These are phyloP conservation scores for Conopomorpha cramerella DNA, from an alignment of 1,140 invertebrate genomes.

Conservation along the genomic window DNA sequence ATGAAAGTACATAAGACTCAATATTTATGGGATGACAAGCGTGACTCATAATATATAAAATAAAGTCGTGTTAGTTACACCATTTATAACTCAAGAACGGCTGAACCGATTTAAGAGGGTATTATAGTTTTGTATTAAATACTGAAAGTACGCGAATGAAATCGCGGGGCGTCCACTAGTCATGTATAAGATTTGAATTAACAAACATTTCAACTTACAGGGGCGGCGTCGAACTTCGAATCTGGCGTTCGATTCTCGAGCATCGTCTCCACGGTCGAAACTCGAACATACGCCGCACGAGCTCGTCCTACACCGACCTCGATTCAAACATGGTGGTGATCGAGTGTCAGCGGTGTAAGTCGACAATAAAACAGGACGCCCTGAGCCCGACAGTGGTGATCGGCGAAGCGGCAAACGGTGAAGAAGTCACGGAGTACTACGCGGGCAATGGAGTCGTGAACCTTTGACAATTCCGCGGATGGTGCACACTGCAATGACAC, in stretches of 20 bases:
- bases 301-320: conserved; percentile 47
- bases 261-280: conserved; percentile 30
- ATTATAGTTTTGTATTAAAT: too few species aligned
- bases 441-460: conserved; percentile 28
- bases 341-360: conserved; percentile 26
- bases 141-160: too few species aligned
- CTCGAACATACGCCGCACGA: conserved; percentile 22
- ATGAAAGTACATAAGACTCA: too few species aligned
- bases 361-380: background rate
- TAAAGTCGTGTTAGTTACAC: too few species aligned
- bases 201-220: conserved; percentile 16
- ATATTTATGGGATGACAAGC: too few species aligned
- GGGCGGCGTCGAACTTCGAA: conserved; percentile 54
- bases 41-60: too few species aligned
- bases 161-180: too few species aligned
- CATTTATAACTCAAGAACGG: too few species aligned
- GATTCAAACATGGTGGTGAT: conserved; percentile 48
- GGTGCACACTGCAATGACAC: conserved; percentile 57
- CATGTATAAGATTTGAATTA: too few species aligned
- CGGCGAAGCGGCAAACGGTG: conserved; percentile 29
- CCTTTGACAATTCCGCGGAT: conserved; percentile 52
- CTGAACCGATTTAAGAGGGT: too few species aligned
- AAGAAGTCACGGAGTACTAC: conserved; percentile 24
- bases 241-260: conserved; percentile 61
- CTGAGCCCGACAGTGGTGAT: conserved; percentile 37